Base-by-base conservation (phyloP, 2,888 invertebrate genomes). In the Cephus nigrinus region DNA sequence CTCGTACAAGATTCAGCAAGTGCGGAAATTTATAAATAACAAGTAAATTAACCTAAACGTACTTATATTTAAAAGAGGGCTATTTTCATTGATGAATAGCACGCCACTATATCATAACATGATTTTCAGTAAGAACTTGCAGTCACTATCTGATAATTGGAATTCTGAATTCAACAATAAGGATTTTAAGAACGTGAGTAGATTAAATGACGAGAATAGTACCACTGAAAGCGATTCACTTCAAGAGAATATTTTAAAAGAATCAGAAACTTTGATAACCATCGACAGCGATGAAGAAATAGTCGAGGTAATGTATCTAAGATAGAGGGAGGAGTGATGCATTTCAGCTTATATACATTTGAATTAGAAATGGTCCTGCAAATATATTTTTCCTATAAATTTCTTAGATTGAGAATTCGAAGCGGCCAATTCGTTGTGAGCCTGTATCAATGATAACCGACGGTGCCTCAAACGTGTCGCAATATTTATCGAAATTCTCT, bases 1-100 rank as follows among this genome's bases (percentile, higher is more conserved):
- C 12, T 88, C 86, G 4, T 90, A 85, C 32, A 88, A 89, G 75
- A 76, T 86, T 33, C 83, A 84, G 75, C 55, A 55, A 55, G 23
- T 55, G 55, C 55, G 55, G 55, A 55, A 55, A 23, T 23, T 55
- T 23, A 23, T 55, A 55, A 23, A 55, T 55, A 55, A 23, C 55
- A 55, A 55, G 55, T 55, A 55, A 55, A 55, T 23, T 23, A 9
- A 55, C 55, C 55, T 23, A 9, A 55, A 55, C 15, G 9, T 55
- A 23, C 23, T 55, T 55, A 55, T 23, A 55, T 23, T 55, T 23
- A 9, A 55, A 55, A 23, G 2, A 9, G 9, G 23, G 23, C 23
- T 9, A 23, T 55, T 55, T 55, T 23, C 23, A 23, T 55, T 23
- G 55, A 23, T 3, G 9, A 55, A 55, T 9, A 23, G 1, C 15